These are phyloP conservation scores for Mesoclemmys tuberculata DNA, from an alignment of 2,113 vertebrate genomes.

Conservation along the genomic window DNA sequence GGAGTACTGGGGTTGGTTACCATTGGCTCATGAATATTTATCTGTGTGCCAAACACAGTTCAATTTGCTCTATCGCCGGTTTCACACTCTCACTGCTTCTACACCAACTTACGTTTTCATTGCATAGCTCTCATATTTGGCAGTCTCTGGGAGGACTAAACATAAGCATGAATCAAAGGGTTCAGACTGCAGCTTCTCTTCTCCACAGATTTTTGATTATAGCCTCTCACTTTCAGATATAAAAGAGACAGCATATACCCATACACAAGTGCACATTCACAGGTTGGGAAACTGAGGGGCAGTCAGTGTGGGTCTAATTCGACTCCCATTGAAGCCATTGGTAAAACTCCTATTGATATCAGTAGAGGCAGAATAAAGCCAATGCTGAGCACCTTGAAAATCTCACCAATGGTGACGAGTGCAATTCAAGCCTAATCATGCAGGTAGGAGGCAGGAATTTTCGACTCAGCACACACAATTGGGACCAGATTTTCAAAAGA, in stretches of 20 bases:
- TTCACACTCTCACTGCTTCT: background rate
- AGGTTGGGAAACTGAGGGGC: background rate
- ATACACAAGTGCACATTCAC: background rate
- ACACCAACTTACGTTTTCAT: background rate
- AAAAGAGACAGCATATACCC: background rate
- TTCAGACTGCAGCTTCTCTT: background rate
- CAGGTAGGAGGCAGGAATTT: background rate
- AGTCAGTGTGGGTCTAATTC: background rate
- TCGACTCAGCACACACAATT: background rate
- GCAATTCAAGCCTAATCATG: background rate
- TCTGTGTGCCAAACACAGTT: slow-evolving; percentile 18
- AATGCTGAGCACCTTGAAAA: background rate
- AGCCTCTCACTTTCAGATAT: background rate
- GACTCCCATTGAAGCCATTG: background rate
- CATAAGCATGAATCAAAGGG: background rate
- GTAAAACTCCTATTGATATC: background rate
- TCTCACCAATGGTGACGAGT: background rate
- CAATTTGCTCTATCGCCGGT: background rate
- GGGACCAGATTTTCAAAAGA: background rate
- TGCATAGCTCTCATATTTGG: background rate
- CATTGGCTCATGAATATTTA: slow-evolving; percentile 25
- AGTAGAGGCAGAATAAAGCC: background rate
- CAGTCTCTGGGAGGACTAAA: background rate
- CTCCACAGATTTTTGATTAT: background rate
- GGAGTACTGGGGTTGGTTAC: background rate